phyloP scores from a whole-genome alignment of 2,797 vertebrate species.

The Euphonia xanthogaster region DNA sequence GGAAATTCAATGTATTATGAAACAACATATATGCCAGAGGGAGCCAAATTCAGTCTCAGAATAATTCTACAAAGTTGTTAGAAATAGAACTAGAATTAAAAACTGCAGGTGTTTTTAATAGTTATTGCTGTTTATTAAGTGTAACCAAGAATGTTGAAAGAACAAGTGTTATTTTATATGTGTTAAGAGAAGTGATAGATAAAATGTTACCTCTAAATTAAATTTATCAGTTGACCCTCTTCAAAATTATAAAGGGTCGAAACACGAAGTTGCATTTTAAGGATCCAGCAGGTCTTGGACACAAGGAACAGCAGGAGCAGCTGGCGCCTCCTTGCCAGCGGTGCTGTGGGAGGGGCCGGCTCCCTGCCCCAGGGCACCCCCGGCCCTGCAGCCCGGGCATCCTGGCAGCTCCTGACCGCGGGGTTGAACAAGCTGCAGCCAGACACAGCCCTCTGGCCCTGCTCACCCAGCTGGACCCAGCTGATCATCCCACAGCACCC shows the following conservation, averaged over 20 bases:
- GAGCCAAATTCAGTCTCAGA: background rate
- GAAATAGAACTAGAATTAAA: background rate
- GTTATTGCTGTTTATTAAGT: background rate
- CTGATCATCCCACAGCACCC: background rate
- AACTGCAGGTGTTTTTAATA: background rate
- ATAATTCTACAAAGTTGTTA: background rate
- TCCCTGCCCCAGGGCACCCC: background rate
- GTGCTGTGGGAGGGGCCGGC: background rate
- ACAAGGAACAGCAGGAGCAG: fast-evolving
- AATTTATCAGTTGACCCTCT: background rate
- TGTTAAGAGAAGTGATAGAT: background rate
- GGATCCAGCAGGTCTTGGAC: background rate
- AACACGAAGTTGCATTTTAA: background rate
- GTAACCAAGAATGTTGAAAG: background rate
- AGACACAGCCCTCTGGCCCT: background rate
- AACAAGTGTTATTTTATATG: background rate
- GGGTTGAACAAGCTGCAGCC: background rate
- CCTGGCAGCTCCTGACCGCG: background rate
- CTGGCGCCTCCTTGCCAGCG: background rate
- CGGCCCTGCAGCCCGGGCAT: fast-evolving
- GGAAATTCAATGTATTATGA: background rate
- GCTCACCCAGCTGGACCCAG: constrained; percentile 14
- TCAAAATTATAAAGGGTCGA: background rate
- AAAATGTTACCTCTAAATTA: background rate
- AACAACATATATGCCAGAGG: background rate